Conservation (phyloP, 2,797 vertebrate genomes). For the Poliocrania exsul region DNA sequence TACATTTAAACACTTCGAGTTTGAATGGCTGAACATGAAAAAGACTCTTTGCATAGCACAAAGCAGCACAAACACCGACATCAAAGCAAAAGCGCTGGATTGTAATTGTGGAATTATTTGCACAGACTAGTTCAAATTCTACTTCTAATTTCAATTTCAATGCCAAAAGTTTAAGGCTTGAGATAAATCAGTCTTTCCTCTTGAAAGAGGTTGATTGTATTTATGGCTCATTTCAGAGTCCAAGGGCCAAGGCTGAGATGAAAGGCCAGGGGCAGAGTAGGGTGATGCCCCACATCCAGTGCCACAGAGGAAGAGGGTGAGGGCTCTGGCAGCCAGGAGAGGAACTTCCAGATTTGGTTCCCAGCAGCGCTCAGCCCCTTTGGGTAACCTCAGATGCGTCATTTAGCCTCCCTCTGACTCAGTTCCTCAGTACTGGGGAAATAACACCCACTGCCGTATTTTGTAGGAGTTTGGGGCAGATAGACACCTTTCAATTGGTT, state of each 20-base stretch:
- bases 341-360: conserved; percentile 16
- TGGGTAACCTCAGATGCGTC: conserved; percentile 51
- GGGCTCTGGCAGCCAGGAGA: background rate
- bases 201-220: background rate
- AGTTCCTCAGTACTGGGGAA: conserved; percentile 22
- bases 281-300: background rate
- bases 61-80: background rate
- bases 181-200: background rate
- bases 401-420: conserved; percentile 38
- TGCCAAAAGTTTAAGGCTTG: background rate
- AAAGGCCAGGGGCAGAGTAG: background rate
- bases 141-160: background rate
- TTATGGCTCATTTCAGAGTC: background rate
- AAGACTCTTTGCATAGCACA: background rate
- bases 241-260: background rate
- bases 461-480: background rate
- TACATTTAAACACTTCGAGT: background rate
- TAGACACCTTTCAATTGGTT: background rate
- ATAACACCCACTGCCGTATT: conserved; percentile 16
- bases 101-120: background rate
- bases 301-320: background rate
- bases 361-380: background rate
- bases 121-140: background rate
- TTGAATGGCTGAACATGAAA: background rate
- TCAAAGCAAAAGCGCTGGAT: background rate